Evolutionary conservation across 2,888 invertebrate species (phyloP).

Genomic region (Pogonocherus hispidulus): DNA sequence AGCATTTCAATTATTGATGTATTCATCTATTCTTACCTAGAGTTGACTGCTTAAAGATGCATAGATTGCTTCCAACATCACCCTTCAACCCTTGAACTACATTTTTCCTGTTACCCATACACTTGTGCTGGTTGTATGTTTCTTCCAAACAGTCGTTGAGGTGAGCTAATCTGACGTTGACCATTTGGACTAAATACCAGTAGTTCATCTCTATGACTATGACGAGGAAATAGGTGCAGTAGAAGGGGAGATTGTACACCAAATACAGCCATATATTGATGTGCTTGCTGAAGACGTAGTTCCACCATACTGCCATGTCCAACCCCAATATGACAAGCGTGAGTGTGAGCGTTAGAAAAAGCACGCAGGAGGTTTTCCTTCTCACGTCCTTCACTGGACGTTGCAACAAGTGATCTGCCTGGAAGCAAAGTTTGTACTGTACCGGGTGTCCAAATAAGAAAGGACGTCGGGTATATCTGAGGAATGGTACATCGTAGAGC

Average conservation of each 20-base stretch:
- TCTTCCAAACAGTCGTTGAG: not conserved
- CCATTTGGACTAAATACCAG: conserved; percentile 15
- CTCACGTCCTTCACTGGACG: not conserved
- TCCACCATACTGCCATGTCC: not conserved
- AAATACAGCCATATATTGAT: not conserved
- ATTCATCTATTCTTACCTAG: not conserved
- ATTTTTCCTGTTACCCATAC: not conserved
- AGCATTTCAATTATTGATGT: not conserved
- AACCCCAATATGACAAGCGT: not conserved
- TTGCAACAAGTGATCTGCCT: not conserved
- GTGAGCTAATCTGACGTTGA: conserved; percentile 14
- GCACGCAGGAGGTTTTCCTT: not conserved
- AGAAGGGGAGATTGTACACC: conserved; percentile 22
- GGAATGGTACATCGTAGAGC: too few species aligned
- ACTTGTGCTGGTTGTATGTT: not conserved
- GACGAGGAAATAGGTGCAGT: conserved; percentile 23
- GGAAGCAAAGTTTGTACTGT: not conserved
- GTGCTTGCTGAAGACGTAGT: not conserved
- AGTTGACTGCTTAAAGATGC: not conserved
- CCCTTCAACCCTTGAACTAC: not conserved
- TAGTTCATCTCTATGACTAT: conserved; percentile 25
- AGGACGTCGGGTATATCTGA: too few species aligned
- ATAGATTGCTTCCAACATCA: not conserved
- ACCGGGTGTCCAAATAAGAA: not conserved
- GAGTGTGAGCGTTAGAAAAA: not conserved